A percentile compares a stretch with the other conserved stretches of the same genome.
Conservation (phyloP, 2,113 vertebrate species). For the Saguinus imperator region DNA sequence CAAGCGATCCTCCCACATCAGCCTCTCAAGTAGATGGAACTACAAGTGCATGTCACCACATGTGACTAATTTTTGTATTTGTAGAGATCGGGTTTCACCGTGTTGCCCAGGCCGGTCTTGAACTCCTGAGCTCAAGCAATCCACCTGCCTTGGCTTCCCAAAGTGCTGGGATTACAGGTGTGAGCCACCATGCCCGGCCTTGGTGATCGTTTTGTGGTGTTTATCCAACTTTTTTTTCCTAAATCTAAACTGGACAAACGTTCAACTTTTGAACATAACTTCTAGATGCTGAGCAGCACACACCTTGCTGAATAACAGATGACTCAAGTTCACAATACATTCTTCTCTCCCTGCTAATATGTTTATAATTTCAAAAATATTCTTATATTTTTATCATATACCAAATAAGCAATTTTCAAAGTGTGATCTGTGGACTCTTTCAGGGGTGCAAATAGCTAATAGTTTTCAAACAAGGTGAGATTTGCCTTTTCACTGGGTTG, state of each 20-base stretch:
- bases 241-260: background rate
- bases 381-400: background rate
- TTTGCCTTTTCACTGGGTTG: background rate
- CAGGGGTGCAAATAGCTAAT: background rate
- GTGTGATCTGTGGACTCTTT: background rate
- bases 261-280: background rate
- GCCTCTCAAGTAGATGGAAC: no score
- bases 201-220: background rate
- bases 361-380: background rate
- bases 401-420: background rate
- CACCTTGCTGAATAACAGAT: background rate
- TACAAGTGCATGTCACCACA: no score
- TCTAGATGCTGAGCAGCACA: background rate
- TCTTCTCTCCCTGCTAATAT: background rate
- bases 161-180: no score
- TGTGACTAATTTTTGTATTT: no score
- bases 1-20: no score
- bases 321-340: background rate
- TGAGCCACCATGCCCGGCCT: no score
- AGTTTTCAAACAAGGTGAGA: background rate
- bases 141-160: no score
- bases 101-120: no score
- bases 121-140: no score
- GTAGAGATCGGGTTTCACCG: no score
- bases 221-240: background rate